phyloP scores from a whole-genome alignment of 2,113 vertebrate genomes.

The Bambusicola thoracicus region DNA sequence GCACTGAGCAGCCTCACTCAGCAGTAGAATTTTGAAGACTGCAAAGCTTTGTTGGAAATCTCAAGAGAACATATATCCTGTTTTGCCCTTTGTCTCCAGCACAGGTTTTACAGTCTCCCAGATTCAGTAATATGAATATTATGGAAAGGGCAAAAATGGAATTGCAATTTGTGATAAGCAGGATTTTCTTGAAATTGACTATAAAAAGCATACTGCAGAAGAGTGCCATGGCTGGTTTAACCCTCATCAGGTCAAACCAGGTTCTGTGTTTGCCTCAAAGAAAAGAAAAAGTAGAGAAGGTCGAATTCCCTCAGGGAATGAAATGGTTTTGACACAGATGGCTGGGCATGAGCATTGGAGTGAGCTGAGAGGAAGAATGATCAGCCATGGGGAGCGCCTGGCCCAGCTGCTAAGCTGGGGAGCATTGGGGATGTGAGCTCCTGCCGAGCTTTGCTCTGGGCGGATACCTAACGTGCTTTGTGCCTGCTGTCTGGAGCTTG shows the following conservation, averaged over 20 bases:
- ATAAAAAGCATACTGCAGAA: not conserved
- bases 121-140: not conserved
- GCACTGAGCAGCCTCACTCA: not conserved
- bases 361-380: not conserved
- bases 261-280: not conserved
- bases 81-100: not conserved
- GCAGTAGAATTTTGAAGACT: not conserved
- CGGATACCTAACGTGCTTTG: accelerated
- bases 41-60: not conserved
- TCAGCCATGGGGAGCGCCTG: not conserved
- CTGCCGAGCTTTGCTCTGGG: not conserved
- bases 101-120: not conserved
- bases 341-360: accelerated
- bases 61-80: not conserved
- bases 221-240: not conserved
- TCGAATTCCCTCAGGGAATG: not conserved
- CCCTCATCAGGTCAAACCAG: not conserved
- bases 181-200: not conserved
- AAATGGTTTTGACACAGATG: not conserved
- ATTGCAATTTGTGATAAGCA: not conserved
- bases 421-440: not conserved
- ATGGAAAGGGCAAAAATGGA: not conserved
- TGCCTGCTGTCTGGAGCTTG: not conserved
- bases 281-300: not conserved
- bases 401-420: accelerated